phyloP scores from a whole-genome alignment of 2,888 invertebrate species.

The Apantesis nais region DNA sequence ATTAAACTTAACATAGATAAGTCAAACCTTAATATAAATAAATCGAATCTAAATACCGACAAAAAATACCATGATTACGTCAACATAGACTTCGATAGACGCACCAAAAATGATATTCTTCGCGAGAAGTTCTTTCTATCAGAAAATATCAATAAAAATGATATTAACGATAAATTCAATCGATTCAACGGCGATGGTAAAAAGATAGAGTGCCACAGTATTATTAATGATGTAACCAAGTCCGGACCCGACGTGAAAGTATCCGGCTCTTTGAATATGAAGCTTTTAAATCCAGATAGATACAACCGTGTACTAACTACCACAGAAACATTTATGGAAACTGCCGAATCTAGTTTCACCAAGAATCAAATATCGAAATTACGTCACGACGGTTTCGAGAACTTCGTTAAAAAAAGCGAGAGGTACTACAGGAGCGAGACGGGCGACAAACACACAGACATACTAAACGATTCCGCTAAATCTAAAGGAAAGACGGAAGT shows the following conservation, averaged over 20 bases:
- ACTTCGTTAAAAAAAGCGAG: slow-evolving; percentile 79
- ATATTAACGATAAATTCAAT: slow-evolving; percentile 70
- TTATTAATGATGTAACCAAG: slow-evolving; percentile 74
- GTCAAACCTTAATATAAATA: slow-evolving; percentile 30
- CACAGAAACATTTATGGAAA: slow-evolving; percentile 74
- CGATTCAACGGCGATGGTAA: slow-evolving; percentile 65
- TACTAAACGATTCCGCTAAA: slow-evolving; percentile 59
- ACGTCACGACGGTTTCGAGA: slow-evolving; percentile 71
- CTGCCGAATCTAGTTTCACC: slow-evolving; percentile 73
- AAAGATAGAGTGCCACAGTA: slow-evolving; percentile 79
- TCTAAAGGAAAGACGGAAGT: slow-evolving; percentile 72
- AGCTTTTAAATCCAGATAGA: slow-evolving; percentile 72
- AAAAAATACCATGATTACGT: slow-evolving; percentile 42
- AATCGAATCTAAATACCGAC: slow-evolving; percentile 23
- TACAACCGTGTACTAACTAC: slow-evolving; percentile 78
- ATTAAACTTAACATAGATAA: slow-evolving; percentile 32
- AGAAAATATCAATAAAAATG: slow-evolving; percentile 66
- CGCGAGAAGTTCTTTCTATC: slow-evolving; percentile 72
- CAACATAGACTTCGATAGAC: slow-evolving; percentile 55
- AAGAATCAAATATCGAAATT: slow-evolving; percentile 68
- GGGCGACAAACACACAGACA: slow-evolving; percentile 65
- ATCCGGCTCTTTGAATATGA: slow-evolving; percentile 74
- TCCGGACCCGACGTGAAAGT: slow-evolving; percentile 73
- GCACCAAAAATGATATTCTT: slow-evolving; percentile 71
- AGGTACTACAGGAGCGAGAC: slow-evolving; percentile 74